Base-by-base conservation (phyloP, 1,140 invertebrate genomes). In the Tyrophagus putrescentiae region DNA sequence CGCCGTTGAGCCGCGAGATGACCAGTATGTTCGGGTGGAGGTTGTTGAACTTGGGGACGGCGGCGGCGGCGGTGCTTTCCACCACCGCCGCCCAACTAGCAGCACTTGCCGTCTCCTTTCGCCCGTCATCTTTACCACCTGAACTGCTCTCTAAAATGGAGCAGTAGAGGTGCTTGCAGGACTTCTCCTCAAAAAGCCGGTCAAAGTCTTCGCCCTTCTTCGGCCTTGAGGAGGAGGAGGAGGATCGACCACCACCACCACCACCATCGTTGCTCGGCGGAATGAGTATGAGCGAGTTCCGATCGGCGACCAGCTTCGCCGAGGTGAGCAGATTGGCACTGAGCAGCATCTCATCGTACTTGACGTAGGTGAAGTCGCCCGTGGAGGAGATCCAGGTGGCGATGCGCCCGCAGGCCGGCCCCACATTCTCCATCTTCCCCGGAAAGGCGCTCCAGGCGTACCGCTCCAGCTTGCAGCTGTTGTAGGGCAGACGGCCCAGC, bases 341-440 rank as follows among this genome's bases (percentile, higher is more conserved):
- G 48, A 98, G 90, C 7, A 93, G 74, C 33, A 82, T 82, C 72
- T 95, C 90, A 67, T 96, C 92, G 41, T 93, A 81, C 72, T 92
- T 90, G 18, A 98, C 76, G 67, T 88, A 94, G 2, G 93, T 97
- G 71, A 93, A 86, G 75, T 97, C 92, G 0, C 87, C 90, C 31
- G 87, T 88, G 21, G 92, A 92, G 1, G 85, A 84, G 29, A 97
- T 80, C 89, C 89, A 95, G 2, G 86, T 90, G 0, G 90, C 92
- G 68, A 85, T 80, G 65, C 87, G 80, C 5, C 76, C 75, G 67
- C 70, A 70, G 81, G 84, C 75, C n/a, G 70, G 72, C 68, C 75
- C 77, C 65, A 76, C 74, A 42, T 85, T 81, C 11, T 86, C 82
- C 9, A 96, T 82, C 21, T 79, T 73, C 6, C 82, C 85, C 0